Conservation (phyloP, 2,888 invertebrate species). For the Drosophila neonasuta region DNA sequence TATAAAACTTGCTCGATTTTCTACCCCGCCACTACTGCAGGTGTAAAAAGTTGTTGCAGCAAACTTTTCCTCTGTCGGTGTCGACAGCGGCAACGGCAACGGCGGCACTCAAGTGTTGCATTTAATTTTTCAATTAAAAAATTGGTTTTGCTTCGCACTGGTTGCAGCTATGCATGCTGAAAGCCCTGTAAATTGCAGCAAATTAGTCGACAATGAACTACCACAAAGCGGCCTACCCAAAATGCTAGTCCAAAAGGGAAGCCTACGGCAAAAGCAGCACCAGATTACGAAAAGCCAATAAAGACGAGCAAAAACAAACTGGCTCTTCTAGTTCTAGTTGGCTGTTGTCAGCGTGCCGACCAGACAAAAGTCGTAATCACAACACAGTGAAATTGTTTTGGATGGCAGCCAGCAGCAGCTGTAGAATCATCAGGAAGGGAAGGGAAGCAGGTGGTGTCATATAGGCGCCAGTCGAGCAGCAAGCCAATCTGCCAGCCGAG, state of each 20-base stretch:
- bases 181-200: constrained; percentile 50
- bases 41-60: constrained; percentile 68
- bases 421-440: neutral
- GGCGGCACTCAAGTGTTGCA: constrained; percentile 41
- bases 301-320: constrained; percentile 20
- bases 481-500: constrained; percentile 16
- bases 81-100: too few species aligned
- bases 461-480: constrained; percentile 16
- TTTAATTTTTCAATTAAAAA: constrained; percentile 70
- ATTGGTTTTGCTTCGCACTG: constrained; percentile 10
- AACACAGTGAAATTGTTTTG: constrained; percentile 73
- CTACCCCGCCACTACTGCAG: constrained; percentile 42
- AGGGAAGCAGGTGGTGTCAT: neutral
- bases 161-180: constrained; percentile 30
- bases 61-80: constrained; percentile 38
- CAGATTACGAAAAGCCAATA: constrained; percentile 55
- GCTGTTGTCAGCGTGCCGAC: neutral
- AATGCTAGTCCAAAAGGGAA: neutral
- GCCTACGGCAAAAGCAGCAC: constrained; percentile 39
- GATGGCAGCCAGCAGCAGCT: constrained; percentile 59
- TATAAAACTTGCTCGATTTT: constrained; percentile 72
- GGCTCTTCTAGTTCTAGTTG: neutral
- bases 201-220: constrained; percentile 51
- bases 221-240: constrained; percentile 3
- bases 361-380: constrained; percentile 61